phyloP scores from a whole-genome alignment of 2,888 invertebrate species.

The Pasiphila rectangulata region DNA sequence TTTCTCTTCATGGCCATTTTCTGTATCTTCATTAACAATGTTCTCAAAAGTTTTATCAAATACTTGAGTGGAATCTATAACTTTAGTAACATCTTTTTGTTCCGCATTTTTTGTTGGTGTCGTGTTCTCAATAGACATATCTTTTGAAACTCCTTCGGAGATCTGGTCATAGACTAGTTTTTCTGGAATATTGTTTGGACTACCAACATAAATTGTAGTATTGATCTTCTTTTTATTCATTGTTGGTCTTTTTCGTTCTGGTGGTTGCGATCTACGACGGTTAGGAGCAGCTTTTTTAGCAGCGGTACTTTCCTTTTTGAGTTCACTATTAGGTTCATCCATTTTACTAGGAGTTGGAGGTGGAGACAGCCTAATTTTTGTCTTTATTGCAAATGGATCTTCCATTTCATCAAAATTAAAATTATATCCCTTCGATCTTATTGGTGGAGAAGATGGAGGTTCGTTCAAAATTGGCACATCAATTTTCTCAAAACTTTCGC shows the following conservation, averaged over 20 bases:
- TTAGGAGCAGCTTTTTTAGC: slow-evolving; percentile 39
- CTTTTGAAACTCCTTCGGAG: slow-evolving; percentile 2
- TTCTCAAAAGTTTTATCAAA: not conserved
- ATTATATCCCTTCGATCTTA: slow-evolving; percentile 62
- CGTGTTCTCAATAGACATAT: not conserved
- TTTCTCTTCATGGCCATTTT: not conserved
- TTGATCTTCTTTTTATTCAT: slow-evolving; percentile 46
- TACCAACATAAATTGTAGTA: slow-evolving; percentile 37
- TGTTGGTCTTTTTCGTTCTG: slow-evolving; percentile 42
- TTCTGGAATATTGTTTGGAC: not conserved
- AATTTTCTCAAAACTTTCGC: slow-evolving; percentile 33
- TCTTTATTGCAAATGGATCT: slow-evolving; percentile 67
- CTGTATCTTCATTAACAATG: not conserved
- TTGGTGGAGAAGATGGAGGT: slow-evolving; percentile 56
- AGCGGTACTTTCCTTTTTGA: slow-evolving; percentile 23
- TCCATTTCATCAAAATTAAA: slow-evolving; percentile 68
- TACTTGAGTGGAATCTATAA: slow-evolving; percentile 13
- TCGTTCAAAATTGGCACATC: slow-evolving; percentile 30
- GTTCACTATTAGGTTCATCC: slow-evolving; percentile 20
- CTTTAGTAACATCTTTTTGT: slow-evolving; percentile 4
- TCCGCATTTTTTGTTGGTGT: not conserved
- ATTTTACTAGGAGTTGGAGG: slow-evolving; percentile 37
- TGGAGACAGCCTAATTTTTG: slow-evolving; percentile 59
- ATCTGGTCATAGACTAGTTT: not conserved
- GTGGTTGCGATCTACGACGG: slow-evolving; percentile 51